Percentiles rank a stretch among this genome's conserved stretches.
These are phyloP conservation scores for Bryconaethiops microstoma DNA, from an alignment of 2,797 vertebrate species.

Conservation along the genomic window DNA sequence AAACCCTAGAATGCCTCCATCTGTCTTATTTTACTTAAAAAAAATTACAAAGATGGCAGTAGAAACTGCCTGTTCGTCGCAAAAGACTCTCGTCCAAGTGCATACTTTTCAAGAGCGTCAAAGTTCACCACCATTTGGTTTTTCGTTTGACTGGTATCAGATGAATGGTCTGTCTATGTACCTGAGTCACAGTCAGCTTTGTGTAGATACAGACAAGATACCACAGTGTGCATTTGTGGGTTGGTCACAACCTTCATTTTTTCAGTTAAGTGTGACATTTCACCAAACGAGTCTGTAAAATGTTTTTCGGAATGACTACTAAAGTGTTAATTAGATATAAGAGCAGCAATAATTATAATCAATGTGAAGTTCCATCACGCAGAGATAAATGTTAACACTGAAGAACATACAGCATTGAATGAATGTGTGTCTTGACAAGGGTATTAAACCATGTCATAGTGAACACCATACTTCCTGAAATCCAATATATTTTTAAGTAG, in stretches of 20 bases:
- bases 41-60: background rate
- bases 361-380: too few relatives aligned
- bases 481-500: background rate
- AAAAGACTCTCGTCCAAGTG: background rate
- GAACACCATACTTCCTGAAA: background rate
- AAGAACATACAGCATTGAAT: background rate
- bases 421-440: background rate
- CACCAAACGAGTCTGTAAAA: background rate
- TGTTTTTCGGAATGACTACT: background rate
- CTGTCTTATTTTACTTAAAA: background rate
- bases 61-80: background rate
- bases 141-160: constrained; percentile 9
- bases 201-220: background rate
- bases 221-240: background rate
- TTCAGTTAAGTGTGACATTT: background rate
- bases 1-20: background rate
- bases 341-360: background rate
- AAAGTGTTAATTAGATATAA: background rate
- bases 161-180: background rate
- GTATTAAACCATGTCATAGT: background rate
- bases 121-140: background rate
- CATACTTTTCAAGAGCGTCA: background rate
- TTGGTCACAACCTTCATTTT: background rate
- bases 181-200: constrained; percentile 6
- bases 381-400: background rate